Conservation (phyloP, 2,113 vertebrate species). For the Balaenoptera acutorostrata region DNA sequence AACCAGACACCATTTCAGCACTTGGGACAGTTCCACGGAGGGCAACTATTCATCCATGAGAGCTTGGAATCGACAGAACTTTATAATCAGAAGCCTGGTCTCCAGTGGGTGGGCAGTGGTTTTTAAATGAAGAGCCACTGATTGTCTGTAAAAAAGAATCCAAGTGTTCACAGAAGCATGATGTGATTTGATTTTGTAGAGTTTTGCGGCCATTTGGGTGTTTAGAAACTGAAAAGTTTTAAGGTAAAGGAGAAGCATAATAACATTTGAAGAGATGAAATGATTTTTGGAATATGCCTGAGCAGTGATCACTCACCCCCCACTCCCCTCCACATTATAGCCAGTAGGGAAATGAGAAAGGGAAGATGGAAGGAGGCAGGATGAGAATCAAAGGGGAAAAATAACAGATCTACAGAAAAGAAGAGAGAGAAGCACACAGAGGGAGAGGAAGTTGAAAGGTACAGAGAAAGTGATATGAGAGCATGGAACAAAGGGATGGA, state of each 20-base stretch:
- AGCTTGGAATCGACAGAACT: neutral
- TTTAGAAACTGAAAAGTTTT: neutral
- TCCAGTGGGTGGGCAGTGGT: neutral
- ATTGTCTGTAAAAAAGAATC: neutral
- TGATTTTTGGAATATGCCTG: neutral
- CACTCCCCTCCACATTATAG: neutral
- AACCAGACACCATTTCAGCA: constrained; percentile 38
- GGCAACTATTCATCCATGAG: fast-evolving
- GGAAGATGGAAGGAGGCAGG: neutral
- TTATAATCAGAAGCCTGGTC: neutral
- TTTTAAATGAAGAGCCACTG: neutral
- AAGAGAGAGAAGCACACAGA: neutral
- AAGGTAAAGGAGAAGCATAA: neutral
- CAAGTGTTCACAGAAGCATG: neutral
- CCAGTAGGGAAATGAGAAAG: neutral
- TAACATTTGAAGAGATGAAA: neutral
- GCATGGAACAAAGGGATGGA: neutral
- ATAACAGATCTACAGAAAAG: neutral
- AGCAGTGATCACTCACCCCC: neutral
- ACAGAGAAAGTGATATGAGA: neutral
- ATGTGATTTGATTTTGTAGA: neutral
- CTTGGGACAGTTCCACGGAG: constrained; percentile 39
- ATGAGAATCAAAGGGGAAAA: neutral
- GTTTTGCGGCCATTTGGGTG: neutral
- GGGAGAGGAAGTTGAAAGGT: neutral